Conservation (phyloP, 2,797 vertebrate genomes). For the Stomatorhinus walkeri region DNA sequence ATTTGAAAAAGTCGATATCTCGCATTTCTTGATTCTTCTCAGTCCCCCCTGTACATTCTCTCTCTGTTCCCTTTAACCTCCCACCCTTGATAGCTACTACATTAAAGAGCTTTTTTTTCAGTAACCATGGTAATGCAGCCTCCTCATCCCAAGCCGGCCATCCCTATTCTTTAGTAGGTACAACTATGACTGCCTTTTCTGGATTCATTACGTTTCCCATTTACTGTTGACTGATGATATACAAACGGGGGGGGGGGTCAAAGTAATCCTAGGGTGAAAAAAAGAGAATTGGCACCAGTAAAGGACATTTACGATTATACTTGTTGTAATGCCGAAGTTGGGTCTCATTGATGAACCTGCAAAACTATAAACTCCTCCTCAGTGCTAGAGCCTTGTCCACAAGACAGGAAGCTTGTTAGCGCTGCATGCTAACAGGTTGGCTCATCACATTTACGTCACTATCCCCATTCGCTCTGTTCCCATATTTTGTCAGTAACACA, state of each 20-base stretch:
- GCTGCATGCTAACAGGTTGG: neutral
- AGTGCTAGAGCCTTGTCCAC: neutral
- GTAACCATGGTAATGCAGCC: conserved; percentile 19
- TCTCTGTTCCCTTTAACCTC: neutral
- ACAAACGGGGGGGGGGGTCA: neutral
- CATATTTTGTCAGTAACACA: neutral
- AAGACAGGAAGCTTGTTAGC: neutral
- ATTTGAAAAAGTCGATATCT: neutral
- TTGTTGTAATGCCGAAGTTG: neutral
- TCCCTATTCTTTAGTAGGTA: neutral
- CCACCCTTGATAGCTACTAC: neutral
- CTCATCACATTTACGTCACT: neutral
- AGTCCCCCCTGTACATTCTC: neutral
- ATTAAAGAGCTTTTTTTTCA: neutral
- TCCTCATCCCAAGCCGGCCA: neutral
- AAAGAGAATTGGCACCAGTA: neutral
- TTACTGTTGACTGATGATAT: neutral
- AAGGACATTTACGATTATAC: neutral
- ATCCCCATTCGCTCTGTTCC: neutral
- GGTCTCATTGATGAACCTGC: neutral
- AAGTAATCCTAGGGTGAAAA: neutral
- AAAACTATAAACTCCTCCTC: neutral
- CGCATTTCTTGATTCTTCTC: neutral
- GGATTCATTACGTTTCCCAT: neutral
- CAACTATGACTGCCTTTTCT: neutral